A percentile compares a stretch with the other conserved stretches of the same genome.
Conservation (phyloP, 2,113 vertebrate genomes). For the Syrrhaptes paradoxus region DNA sequence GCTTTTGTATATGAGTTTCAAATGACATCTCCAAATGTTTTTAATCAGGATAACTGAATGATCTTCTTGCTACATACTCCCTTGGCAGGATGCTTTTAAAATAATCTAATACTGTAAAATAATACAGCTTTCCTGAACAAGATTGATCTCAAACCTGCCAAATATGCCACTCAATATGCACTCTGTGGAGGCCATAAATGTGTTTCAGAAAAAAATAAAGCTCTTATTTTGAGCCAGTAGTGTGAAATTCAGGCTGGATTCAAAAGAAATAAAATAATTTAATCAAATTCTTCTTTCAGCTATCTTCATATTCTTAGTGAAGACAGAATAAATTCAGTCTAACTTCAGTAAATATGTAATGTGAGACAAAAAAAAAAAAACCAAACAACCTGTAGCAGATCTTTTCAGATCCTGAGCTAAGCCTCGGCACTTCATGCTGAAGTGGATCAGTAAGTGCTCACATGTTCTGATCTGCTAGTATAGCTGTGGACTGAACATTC, state of each 20-base stretch:
- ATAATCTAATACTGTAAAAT: constrained; percentile 43
- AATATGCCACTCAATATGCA: background rate
- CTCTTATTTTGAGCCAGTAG: background rate
- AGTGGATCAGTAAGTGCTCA: background rate
- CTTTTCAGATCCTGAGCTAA: background rate
- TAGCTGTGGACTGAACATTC: background rate
- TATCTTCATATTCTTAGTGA: background rate
- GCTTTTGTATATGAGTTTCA: background rate
- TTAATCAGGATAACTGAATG: constrained; percentile 7
- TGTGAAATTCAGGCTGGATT: background rate
- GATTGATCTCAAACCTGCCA: background rate
- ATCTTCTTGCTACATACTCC: background rate
- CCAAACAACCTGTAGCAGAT: background rate
- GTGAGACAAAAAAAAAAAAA: background rate
- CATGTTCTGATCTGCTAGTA: background rate
- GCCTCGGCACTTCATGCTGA: background rate
- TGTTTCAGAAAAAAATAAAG: background rate
- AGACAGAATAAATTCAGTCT: background rate
- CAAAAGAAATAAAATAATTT: background rate
- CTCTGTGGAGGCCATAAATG: background rate
- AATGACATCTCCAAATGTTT: background rate
- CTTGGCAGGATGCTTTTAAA: constrained; percentile 19
- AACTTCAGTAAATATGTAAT: background rate
- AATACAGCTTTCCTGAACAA: background rate
- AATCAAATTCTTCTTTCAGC: background rate